These are phyloP conservation scores for Epizoanthus ramosus DNA, from an alignment of 92 coral and sea anemone genomes.

Conservation along the genomic window DNA sequence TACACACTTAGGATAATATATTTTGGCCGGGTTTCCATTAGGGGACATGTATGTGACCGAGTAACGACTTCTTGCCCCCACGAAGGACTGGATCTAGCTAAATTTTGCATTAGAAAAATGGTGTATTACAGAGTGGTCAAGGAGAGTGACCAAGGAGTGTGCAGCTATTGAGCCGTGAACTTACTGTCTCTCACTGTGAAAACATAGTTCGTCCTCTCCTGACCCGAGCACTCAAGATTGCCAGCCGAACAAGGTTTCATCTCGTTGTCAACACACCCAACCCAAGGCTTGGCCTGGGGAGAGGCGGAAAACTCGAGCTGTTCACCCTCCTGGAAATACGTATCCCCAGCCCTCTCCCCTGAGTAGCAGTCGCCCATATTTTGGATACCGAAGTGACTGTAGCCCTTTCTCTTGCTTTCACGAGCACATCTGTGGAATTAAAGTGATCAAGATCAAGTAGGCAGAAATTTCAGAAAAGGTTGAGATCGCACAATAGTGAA, in stretches of 20 bases:
- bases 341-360: slow-evolving; percentile 76
- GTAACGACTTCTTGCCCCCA: too few species aligned
- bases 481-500: too few species aligned
- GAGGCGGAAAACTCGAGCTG: slow-evolving; percentile 76
- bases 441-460: neutral
- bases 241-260: slow-evolving; percentile 69
- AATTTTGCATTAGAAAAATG: too few species aligned
- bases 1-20: too few species aligned
- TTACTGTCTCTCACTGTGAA: slow-evolving; percentile 80
- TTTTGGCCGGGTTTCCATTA: too few species aligned
- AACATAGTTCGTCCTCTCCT: slow-evolving; percentile 90
- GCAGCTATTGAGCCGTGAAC: slow-evolving; percentile 5
- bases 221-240: slow-evolving; percentile 91
- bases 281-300: slow-evolving; percentile 90
- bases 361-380: slow-evolving; percentile 95
- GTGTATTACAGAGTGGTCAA: too few species aligned
- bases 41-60: too few species aligned
- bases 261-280: slow-evolving; percentile 91
- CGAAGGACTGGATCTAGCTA: too few species aligned
- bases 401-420: slow-evolving; percentile 77
- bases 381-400: slow-evolving; percentile 85
- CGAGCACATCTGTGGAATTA: slow-evolving; percentile 82
- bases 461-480: too few species aligned
- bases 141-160: too few species aligned
- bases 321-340: slow-evolving; percentile 92